Conservation (phyloP, 2,888 invertebrate species). For the Platycheirus albimanus region DNA sequence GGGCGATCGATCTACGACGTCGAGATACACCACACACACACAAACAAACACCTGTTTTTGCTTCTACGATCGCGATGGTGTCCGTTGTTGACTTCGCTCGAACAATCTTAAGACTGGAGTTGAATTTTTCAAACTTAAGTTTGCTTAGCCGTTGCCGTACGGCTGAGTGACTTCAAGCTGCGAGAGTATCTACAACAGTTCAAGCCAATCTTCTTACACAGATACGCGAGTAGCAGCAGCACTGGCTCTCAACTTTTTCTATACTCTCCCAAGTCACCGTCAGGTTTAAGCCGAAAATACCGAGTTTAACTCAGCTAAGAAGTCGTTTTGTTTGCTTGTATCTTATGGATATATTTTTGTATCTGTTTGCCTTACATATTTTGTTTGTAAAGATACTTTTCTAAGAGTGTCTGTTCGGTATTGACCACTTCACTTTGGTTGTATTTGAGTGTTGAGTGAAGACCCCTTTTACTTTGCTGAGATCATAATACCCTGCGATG, state of each 20-base stretch:
- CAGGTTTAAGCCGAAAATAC: constrained; percentile 51
- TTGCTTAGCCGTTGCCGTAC: constrained; percentile 54
- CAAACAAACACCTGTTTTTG: constrained; percentile 64
- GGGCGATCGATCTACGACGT: constrained; percentile 48
- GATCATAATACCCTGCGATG: constrained; percentile 67
- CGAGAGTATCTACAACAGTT: constrained; percentile 25
- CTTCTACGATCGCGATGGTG: constrained; percentile 65
- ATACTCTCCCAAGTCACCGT: constrained; percentile 32
- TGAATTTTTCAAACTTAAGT: constrained; percentile 57
- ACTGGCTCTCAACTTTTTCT: constrained; percentile 17
- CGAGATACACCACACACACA: constrained; percentile 52
- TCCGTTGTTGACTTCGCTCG: constrained; percentile 73
- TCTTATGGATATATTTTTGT: constrained; percentile 40
- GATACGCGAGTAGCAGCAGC: too few species aligned
- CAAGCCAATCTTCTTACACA: constrained; percentile 43
- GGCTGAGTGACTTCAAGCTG: constrained; percentile 64
- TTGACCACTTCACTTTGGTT: constrained; percentile 68
- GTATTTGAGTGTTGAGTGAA: constrained; percentile 38
- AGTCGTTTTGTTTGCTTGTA: constrained; percentile 48
- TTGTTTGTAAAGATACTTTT: constrained; percentile 45
- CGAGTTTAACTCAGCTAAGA: constrained; percentile 48
- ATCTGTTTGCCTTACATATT: constrained; percentile 34
- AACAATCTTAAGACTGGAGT: constrained; percentile 74
- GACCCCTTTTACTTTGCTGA: constrained; percentile 71
- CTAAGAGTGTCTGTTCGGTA: constrained; percentile 10